phyloP scores from a whole-genome alignment of 2,888 invertebrate species.

The Allacma fusca region DNA sequence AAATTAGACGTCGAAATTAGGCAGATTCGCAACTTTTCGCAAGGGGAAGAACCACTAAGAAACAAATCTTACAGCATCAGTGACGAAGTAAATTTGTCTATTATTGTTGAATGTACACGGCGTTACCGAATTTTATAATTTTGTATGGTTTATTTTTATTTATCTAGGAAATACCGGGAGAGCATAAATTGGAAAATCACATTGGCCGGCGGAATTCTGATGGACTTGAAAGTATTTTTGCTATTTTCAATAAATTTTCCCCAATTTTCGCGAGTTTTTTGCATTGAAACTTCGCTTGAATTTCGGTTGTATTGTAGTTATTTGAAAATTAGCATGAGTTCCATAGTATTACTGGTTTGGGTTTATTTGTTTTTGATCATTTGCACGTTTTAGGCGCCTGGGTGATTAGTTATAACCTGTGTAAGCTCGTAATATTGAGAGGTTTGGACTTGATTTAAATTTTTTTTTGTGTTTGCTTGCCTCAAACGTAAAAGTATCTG shows the following conservation, averaged over 20 bases:
- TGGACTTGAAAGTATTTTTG: conserved; percentile 56
- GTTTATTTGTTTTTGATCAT: conserved; percentile 50
- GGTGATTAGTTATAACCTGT: conserved; percentile 56
- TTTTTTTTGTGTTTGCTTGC: conserved; percentile 36
- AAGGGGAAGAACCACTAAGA: conserved; percentile 53
- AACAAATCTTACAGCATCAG: conserved; percentile 58
- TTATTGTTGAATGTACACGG: conserved; percentile 15
- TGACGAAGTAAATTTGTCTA: conserved; percentile 51
- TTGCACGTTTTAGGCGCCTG: conserved; percentile 55
- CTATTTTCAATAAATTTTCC: conserved; percentile 5
- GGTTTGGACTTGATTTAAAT: conserved; percentile 54
- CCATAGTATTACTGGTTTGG: conserved; percentile 42
- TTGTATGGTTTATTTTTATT: neutral
- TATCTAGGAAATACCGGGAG: conserved; percentile 39
- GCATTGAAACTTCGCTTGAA: neutral
- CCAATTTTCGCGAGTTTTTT: too few relatives aligned
- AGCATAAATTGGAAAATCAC: conserved; percentile 54
- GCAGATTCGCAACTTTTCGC: conserved; percentile 59
- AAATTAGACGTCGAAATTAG: conserved; percentile 59
- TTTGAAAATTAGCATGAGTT: too few relatives aligned
- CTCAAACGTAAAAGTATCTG: neutral
- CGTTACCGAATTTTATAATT: too few relatives aligned
- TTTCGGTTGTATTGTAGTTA: neutral
- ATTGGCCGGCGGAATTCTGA: conserved; percentile 51
- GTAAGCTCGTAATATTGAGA: conserved; percentile 60